A percentile compares a stretch with the other conserved stretches of the same genome.
Conservation (phyloP, 2,797 vertebrate species). For the Choloepus didactylus region DNA sequence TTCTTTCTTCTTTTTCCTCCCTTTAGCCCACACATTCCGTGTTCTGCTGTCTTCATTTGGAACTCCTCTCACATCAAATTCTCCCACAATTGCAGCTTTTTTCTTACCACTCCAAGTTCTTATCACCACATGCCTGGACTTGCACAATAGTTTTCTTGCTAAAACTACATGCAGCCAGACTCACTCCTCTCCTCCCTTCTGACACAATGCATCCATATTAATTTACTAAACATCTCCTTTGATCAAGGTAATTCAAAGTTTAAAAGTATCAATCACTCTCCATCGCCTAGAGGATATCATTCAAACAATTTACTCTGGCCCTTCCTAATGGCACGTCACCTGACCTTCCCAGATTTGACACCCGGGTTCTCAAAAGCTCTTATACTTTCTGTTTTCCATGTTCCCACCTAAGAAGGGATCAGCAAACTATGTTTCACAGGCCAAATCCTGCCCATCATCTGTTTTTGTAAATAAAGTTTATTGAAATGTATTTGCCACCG, state of each 20-base stretch:
- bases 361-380: neutral
- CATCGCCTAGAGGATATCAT: neutral
- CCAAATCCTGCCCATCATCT: neutral
- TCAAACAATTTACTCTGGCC: neutral
- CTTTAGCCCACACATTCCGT: neutral
- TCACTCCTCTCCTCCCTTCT: neutral
- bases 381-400: neutral
- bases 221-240: neutral
- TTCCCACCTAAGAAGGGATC: neutral
- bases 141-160: neutral
- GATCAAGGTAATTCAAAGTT: neutral
- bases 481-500: neutral
- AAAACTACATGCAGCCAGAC: neutral
- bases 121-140: neutral
- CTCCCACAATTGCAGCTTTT: neutral
- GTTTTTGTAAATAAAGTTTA: constrained; percentile 17
- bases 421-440: neutral
- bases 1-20: neutral
- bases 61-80: neutral
- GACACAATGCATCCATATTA: neutral
- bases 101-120: neutral
- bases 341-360: neutral
- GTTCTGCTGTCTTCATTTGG: neutral
- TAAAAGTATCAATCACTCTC: neutral
- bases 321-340: neutral